Evolutionary conservation across 92 coral and sea anemone genomes (phyloP).

Genomic region (Anthopleura xanthogrammica): DNA sequence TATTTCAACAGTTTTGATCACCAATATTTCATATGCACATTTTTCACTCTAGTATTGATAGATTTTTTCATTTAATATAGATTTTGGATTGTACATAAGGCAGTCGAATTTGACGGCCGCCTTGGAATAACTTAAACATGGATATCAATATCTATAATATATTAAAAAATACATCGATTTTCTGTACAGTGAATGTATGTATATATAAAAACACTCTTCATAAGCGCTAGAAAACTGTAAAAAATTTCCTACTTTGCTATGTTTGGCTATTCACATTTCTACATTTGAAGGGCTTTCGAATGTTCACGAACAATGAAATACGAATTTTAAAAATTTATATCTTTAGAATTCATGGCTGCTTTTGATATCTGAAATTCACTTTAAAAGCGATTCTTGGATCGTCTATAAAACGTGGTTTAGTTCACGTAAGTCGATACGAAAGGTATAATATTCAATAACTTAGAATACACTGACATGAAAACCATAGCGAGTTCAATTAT

Average conservation of each 20-base stretch:
- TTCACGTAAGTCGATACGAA: not conserved
- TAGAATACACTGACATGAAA: not conserved
- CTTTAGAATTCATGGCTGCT: not conserved
- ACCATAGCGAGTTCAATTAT: not conserved
- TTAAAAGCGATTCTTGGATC: constrained; percentile 7
- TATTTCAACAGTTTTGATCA: not conserved
- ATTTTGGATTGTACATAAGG: constrained; percentile 3
- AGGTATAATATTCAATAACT: constrained; percentile 1
- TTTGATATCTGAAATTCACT: not conserved
- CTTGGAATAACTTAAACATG: constrained; percentile 6
- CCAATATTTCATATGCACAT: not conserved
- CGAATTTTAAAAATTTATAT: not conserved
- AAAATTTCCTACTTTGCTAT: constrained; percentile 3
- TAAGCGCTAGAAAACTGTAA: constrained; percentile 14
- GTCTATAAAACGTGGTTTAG: not conserved
- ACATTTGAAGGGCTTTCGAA: not conserved
- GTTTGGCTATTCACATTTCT: not conserved
- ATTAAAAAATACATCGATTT: constrained; percentile 17
- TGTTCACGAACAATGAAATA: not conserved
- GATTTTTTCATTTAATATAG: not conserved
- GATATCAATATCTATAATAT: not conserved
- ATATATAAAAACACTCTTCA: constrained; percentile 17
- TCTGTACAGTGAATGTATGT: constrained; percentile 5
- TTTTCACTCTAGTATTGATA: not conserved
- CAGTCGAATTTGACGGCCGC: not conserved